A percentile compares a stretch with the other conserved stretches of the same genome.
These are phyloP conservation scores for Megaleporinus macrocephalus DNA, from an alignment of 2,113 vertebrate species.

Conservation along the genomic window DNA sequence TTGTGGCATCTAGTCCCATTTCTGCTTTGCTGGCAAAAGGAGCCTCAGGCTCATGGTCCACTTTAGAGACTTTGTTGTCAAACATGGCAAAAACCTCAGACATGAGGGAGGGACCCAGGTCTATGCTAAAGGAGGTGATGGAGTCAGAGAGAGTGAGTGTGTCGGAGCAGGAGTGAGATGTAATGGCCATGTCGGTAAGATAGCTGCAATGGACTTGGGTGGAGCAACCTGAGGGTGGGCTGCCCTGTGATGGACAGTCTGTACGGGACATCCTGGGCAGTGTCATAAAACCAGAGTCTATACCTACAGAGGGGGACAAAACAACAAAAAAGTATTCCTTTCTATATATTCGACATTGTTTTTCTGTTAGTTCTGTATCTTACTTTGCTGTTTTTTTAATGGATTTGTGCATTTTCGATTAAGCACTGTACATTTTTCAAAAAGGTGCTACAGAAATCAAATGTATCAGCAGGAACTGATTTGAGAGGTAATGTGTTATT, in stretches of 20 bases:
- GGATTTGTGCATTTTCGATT: too few species aligned
- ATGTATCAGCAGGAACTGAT: neutral
- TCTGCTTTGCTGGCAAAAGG: slow-evolving; percentile 63
- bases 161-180: slow-evolving; percentile 75
- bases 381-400: too few species aligned
- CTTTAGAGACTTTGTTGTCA: slow-evolving; percentile 63
- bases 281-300: slow-evolving; percentile 92
- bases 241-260: slow-evolving; percentile 79
- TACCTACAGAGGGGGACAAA: slow-evolving; percentile 71
- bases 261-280: slow-evolving; percentile 86
- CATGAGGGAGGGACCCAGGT: slow-evolving; percentile 96
- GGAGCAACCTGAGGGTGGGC: slow-evolving; percentile 66
- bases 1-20: slow-evolving; percentile 67
- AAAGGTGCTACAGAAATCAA: too few species aligned
- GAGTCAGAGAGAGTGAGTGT: slow-evolving; percentile 84
- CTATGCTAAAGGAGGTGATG: slow-evolving; percentile 90
- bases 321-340: neutral
- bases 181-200: slow-evolving; percentile 64
- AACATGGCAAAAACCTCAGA: slow-evolving; percentile 91
- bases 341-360: neutral
- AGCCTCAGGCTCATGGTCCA: slow-evolving; percentile 33
- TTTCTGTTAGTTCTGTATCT: too few species aligned
- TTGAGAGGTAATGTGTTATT: neutral
- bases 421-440: too few species aligned
- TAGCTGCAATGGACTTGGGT: slow-evolving; percentile 69